Evolutionary conservation across 1,140 invertebrate genomes (phyloP), one percentile per base, ranked within the genome.

Genomic region (Lanistes nyassanus): DNA sequence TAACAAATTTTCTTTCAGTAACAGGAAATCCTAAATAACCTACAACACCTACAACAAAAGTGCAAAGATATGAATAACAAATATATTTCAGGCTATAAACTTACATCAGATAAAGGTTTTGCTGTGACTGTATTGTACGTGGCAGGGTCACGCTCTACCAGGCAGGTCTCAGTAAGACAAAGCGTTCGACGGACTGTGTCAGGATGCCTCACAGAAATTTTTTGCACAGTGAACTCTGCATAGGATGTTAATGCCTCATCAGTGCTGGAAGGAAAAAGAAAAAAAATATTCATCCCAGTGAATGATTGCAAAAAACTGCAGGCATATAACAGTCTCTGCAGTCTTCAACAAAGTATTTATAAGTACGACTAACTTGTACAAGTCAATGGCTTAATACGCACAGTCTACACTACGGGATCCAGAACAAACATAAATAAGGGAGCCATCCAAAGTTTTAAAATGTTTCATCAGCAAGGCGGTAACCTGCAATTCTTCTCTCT

Each of bases 91-190:
- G 42, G 42, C 42, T 16, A 47, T 47, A 9, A 68, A 85, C 87
- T 84, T 84, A 99, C 94, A 86, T 96, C 94, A 74, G 93, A 92
- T 13, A 99, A 89, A 1, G 97, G 97, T 82, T 95, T 93, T 51
- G 97, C 90, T 31, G 97, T 97, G 80, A 93, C 94, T 77, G 97
- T 94, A 82, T 93, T 95, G 88, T 99, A 99, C 0, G 97, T 98
- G 84, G 95, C 95, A 34, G 96, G 96, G 91, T 99, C 98, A 83
- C 98, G 91, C 91, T 99, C 98, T 42, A 99, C 89, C 29, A 99
- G 90, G 90, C 97, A 99, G 0, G 94, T 94, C 89, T 99, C 98
- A 0, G 96, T 97, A 0, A 99, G 91, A 87, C 97, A 99, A n/a
- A 99, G 91, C 3, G 95, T 95, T 76, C 97, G 91, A 79, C 95